phyloP scores from a whole-genome alignment of 2,888 invertebrate genomes.

The Morpho helenor region DNA sequence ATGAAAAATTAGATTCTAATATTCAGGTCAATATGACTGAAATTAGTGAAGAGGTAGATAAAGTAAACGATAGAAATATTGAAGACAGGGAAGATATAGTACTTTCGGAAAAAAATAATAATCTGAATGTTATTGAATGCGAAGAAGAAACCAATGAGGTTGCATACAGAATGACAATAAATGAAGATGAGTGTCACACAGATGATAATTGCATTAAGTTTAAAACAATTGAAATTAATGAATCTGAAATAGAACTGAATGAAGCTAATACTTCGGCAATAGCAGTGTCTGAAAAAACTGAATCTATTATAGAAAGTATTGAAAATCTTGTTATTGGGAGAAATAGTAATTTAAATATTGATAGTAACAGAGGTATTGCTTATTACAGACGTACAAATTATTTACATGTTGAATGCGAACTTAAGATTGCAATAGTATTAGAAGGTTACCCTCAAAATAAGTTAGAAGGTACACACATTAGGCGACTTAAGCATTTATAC shows the following conservation, averaged over 20 bases:
- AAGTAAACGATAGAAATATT: neutral
- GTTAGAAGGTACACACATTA: conserved; percentile 62
- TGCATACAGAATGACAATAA: neutral
- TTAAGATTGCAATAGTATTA: conserved; percentile 62
- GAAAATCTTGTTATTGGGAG: conserved; percentile 47
- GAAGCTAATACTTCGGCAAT: conserved; percentile 42
- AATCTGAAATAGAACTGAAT: conserved; percentile 28
- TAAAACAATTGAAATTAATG: neutral
- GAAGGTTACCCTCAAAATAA: conserved; percentile 66
- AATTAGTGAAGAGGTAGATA: conserved; percentile 5
- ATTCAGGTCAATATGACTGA: conserved; percentile 20
- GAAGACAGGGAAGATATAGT: neutral
- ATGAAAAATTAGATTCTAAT: neutral
- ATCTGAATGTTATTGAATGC: conserved; percentile 11
- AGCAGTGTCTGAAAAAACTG: conserved; percentile 51
- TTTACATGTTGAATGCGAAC: conserved; percentile 59
- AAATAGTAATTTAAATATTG: conserved; percentile 55
- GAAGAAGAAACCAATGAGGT: conserved; percentile 7
- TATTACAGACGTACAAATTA: conserved; percentile 69
- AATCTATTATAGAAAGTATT: conserved; percentile 50
- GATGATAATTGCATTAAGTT: neutral
- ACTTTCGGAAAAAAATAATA: neutral
- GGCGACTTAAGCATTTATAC: conserved; percentile 59
- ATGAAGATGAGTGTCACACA: neutral
- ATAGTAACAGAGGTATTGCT: conserved; percentile 64